phyloP scores from a whole-genome alignment of 2,888 invertebrate species.

The Oxyteleia sp. region DNA sequence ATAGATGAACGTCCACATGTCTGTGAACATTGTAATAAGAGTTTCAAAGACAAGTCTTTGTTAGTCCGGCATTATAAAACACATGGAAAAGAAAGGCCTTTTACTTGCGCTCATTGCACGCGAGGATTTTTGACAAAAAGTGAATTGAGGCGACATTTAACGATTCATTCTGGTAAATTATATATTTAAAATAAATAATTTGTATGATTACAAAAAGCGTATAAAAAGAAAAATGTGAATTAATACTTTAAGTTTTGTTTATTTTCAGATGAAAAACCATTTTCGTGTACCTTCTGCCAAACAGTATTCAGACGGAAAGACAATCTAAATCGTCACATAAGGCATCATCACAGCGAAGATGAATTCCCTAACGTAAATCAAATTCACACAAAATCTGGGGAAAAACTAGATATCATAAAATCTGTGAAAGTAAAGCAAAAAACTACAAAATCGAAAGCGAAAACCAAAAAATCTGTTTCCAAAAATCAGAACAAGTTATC shows the following conservation, averaged over 20 bases:
- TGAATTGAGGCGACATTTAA: constrained; percentile 86
- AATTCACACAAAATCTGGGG: constrained; percentile 22
- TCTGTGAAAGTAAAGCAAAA: constrained; percentile 25
- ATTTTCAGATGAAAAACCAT: constrained; percentile 90
- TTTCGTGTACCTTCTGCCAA: constrained; percentile 91
- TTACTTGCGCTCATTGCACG: constrained; percentile 86
- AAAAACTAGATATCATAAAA: constrained; percentile 40
- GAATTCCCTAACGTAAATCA: constrained; percentile 27
- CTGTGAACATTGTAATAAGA: constrained; percentile 85
- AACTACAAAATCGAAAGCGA: constrained; percentile 65
- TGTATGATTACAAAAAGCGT: not conserved
- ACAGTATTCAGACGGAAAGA: constrained; percentile 93
- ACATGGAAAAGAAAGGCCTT: constrained; percentile 87
- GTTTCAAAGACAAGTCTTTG: constrained; percentile 85
- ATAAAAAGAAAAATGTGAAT: not conserved
- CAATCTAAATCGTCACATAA: constrained; percentile 92
- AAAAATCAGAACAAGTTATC: constrained; percentile 73
- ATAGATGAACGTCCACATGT: constrained; percentile 84
- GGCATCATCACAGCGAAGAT: constrained; percentile 91
- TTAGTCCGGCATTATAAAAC: constrained; percentile 86
- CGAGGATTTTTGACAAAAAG: constrained; percentile 87
- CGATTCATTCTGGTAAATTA: constrained; percentile 85
- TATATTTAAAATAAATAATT: not conserved
- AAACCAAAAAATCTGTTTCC: constrained; percentile 69
- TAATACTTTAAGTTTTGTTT: too few species aligned